These are phyloP conservation scores for Oasisia sp. DNA, from an alignment of 2,888 invertebrate species.

Conservation along the genomic window DNA sequence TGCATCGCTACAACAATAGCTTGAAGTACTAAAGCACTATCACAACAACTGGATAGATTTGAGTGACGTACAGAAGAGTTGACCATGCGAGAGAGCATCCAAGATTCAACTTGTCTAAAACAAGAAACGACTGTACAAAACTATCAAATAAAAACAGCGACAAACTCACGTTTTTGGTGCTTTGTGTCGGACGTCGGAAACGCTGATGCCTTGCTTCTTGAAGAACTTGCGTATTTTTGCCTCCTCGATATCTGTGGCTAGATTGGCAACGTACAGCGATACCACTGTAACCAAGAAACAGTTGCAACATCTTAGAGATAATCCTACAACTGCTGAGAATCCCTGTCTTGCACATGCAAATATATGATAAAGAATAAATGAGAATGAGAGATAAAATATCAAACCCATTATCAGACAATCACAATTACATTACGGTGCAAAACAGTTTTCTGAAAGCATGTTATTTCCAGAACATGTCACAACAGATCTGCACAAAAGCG, in stretches of 20 bases:
- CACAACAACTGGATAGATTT: neutral
- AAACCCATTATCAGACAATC: too few relatives aligned
- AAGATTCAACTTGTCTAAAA: neutral
- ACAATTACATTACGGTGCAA: too few relatives aligned
- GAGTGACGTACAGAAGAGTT: neutral
- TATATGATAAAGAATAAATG: too few relatives aligned
- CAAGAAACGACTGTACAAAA: neutral
- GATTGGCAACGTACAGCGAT: slow-evolving; percentile 44
- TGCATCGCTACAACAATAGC: neutral
- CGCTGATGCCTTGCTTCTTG: slow-evolving; percentile 40
- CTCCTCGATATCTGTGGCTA: slow-evolving; percentile 39
- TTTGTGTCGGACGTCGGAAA: slow-evolving; percentile 40
- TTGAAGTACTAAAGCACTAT: neutral
- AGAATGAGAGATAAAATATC: too few relatives aligned
- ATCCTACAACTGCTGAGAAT: neutral
- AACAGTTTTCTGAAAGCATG: neutral
- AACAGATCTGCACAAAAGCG: neutral
- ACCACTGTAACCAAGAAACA: slow-evolving; percentile 26
- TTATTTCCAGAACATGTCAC: neutral
- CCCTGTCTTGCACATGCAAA: neutral
- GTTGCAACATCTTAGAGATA: neutral
- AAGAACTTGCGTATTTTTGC: slow-evolving; percentile 43
- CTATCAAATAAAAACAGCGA: neutral
- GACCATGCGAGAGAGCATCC: neutral
- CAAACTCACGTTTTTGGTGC: slow-evolving; percentile 43